Evolutionary conservation across 2,888 invertebrate genomes (phyloP).

Genomic region (Omphaloscelis lunosa): DNA sequence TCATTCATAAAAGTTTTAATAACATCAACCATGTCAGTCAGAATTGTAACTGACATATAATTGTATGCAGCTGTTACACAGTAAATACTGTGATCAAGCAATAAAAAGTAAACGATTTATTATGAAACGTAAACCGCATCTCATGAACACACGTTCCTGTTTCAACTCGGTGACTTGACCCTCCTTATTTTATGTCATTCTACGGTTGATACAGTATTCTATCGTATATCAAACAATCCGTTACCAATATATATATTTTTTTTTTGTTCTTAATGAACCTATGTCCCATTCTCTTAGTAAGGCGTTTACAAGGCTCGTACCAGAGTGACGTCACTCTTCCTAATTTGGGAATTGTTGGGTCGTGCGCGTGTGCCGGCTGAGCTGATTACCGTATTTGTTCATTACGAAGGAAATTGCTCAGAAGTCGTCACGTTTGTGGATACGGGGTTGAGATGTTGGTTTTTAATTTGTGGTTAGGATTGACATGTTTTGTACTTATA

Average conservation of each 20-base stretch:
- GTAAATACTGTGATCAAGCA: background rate
- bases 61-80: constrained; percentile 5
- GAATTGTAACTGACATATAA: background rate
- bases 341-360: constrained; percentile 60
- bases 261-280: constrained; percentile 4
- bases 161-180: background rate
- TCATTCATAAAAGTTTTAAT: background rate
- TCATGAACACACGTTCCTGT: background rate
- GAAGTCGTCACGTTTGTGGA: constrained; percentile 39
- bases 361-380: constrained; percentile 39
- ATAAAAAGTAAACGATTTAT: constrained; percentile 3
- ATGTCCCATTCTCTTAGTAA: constrained; percentile 33
- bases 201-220: background rate
- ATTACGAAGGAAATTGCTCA: constrained; percentile 63
- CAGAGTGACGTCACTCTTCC: constrained; percentile 67
- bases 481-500: background rate
- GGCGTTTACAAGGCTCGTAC: constrained; percentile 28
- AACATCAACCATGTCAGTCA: background rate
- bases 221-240: constrained; percentile 7
- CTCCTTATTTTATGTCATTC: background rate
- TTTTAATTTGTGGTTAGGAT: constrained; percentile 3
- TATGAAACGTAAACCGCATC: background rate
- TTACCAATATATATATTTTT: background rate
- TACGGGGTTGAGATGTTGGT: constrained; percentile 23
- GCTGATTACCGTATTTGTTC: constrained; percentile 68